Evolutionary conservation across 2,113 vertebrate species (phyloP), one percentile per base, ranked within the genome.

Genomic region (Petromus typicus): DNA sequence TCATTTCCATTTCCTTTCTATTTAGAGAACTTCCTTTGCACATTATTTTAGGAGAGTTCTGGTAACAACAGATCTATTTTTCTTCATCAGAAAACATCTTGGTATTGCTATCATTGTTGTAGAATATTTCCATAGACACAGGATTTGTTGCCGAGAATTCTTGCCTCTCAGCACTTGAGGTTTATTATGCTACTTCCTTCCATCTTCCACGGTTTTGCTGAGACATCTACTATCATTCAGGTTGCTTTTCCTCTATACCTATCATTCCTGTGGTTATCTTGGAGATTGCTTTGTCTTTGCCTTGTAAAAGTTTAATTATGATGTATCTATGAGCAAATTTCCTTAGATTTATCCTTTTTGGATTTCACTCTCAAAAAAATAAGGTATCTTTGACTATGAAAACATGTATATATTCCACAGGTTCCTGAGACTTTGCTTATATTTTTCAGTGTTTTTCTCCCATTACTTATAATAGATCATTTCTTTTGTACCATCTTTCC

Each of bases 11-110:
- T 83, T 78, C 13, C 43, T 76, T 91, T 83, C 82, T 59, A 63
- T 45, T 83, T 89, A n/a, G 20, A 66, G 75, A 96, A 64, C 43
- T 67, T 88, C 30, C 57, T 94, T 85, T 87, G 30, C 10, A 48
- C 2, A 5, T 93, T 93, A 93, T 81, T 63, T 82, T 86, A 94
- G 45, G 43, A 86, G n/a, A 67, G 17, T 25, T 57, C 34, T 86
- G 78, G 32, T 56, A n/a, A 69, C 34, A 43, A 86, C n/a, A 86
- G 64, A 83, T 86, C 14, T n/a, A 32, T 76, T 89, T 94, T 37
- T 85, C 43, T 27, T 86, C 51, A 64, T 69, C 7, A 54, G 51
- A 81, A 59, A 89, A 64, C 64, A 51, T 88, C 66, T 71, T 93
- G 51, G 84, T 85, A 89, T 84, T 13, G 4, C 57, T 83, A 84